Percentiles rank a stretch among this genome's conserved stretches.
phyloP scores from a whole-genome alignment of 2,888 invertebrate genomes.

The Liodrosophila aerea region DNA sequence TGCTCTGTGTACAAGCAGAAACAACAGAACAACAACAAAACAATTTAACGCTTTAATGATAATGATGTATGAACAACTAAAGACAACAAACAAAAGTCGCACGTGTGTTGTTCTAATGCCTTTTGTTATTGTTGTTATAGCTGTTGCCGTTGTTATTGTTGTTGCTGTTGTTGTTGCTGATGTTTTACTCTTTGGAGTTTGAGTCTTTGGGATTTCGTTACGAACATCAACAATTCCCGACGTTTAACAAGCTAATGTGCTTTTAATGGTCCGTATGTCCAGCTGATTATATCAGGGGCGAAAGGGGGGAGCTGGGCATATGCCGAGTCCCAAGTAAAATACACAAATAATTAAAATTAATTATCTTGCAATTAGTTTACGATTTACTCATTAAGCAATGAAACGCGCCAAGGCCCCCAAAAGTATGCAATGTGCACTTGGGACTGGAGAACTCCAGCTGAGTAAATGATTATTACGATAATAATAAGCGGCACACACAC shows the following conservation, averaged over 20 bases:
- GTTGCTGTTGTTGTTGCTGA: slow-evolving; percentile 22
- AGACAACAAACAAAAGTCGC: slow-evolving; percentile 65
- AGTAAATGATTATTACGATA: neutral
- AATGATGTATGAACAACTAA: slow-evolving; percentile 75
- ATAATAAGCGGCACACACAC: neutral
- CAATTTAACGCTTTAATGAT: slow-evolving; percentile 77
- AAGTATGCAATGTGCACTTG: slow-evolving; percentile 38
- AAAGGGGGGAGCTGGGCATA: neutral
- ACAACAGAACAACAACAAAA: slow-evolving; percentile 50
- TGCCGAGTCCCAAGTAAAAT: slow-evolving; percentile 56
- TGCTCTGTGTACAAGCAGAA: too few species aligned
- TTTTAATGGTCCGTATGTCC: slow-evolving; percentile 70
- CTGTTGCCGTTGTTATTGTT: slow-evolving; percentile 34
- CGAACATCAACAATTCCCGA: slow-evolving; percentile 51
- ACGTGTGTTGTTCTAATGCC: slow-evolving; percentile 49
- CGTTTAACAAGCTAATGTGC: slow-evolving; percentile 76
- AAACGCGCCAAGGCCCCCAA: slow-evolving; percentile 29
- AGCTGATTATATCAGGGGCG: slow-evolving; percentile 64
- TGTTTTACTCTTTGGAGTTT: slow-evolving; percentile 14
- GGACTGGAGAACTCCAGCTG: too few species aligned
- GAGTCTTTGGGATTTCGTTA: slow-evolving; percentile 15
- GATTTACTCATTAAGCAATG: slow-evolving; percentile 72
- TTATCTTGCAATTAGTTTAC: slow-evolving; percentile 76
- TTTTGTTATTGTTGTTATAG: slow-evolving; percentile 29
- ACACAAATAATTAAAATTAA: slow-evolving; percentile 76